Evolutionary conservation across 2,888 invertebrate genomes (phyloP), one percentile per base, ranked within the genome.

Genomic region (Lasioglossum leucozonium): DNA sequence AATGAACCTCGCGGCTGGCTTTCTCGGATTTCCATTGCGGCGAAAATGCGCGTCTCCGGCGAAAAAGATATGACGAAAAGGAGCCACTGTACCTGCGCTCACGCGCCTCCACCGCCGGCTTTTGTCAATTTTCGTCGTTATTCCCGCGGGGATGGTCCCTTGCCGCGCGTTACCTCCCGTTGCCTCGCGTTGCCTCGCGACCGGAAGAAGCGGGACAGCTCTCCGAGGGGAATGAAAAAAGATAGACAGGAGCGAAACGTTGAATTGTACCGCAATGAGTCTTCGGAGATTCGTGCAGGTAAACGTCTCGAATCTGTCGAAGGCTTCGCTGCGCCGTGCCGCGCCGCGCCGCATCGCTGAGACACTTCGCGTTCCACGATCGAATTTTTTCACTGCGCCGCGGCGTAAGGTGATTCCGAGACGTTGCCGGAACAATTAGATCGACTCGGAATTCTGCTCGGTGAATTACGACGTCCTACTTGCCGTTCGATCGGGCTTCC

Each of bases 81-180:
- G 62, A 55, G 30, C 34, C 30, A 62, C 51, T 69, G 67, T 44
- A 62, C 51, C 44, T 44, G 65, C 80, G 47, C 44, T 44, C 40
- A 26, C 58, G 67, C 51, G 42, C 55, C 34, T n/a, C 22, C 55
- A 72, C 47, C 73, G 34, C 26, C 26, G 69, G 79, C 82, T 86
- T 86, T 90, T 84, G 87, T 89, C 91, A 89, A 90, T 91, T 91
- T 91, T 90, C 86, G 82, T 82, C 81, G 84, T 89, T 88, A 85
- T 82, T 85, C 85, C 85, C 84, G 78, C 71, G 74, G 76, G 88
- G 77, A 62, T 67, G 65, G 34, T 22, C 8, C 62, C 62, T 62
- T 4, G 65, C 65, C 30, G 2, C 65, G 58, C 58, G 26, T 26
- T 8, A 22, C 34, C 65, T 34, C 65, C 8, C 30, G 30, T 30